Conservation (phyloP, 1,140 invertebrate genomes). For the Monochamus saltuarius region DNA sequence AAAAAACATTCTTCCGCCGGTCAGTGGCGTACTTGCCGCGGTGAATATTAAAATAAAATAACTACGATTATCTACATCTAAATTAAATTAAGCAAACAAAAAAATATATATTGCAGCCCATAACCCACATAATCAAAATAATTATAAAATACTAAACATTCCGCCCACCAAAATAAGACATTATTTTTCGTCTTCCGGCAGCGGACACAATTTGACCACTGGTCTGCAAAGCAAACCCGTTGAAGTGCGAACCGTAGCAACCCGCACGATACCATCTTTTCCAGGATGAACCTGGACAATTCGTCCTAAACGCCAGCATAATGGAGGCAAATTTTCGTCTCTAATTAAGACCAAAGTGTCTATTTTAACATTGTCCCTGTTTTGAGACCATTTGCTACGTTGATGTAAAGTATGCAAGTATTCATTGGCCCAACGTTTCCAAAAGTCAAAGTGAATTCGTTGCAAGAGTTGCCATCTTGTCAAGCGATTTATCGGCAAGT, state of each 20-base stretch:
- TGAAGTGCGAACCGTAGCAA: conserved; percentile 11
- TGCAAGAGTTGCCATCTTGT: background rate
- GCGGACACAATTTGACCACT: too few species aligned
- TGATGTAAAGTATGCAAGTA: background rate
- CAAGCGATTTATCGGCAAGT: too few species aligned
- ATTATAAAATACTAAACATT: too few species aligned
- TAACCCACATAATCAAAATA: too few species aligned
- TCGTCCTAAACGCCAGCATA: conserved; percentile 40
- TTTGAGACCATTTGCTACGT: background rate
- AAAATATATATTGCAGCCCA: too few species aligned
- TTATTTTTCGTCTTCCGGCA: too few species aligned
- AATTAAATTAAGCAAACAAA: too few species aligned
- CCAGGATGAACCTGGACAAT: conserved; percentile 29
- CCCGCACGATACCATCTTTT: conserved; percentile 26
- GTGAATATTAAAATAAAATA: too few species aligned
- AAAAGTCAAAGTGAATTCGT: background rate
- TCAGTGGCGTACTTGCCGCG: too few species aligned
- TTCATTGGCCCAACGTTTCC: conserved; percentile 1
- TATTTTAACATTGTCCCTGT: conserved; percentile 15
- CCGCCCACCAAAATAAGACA: too few species aligned
- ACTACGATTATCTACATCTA: too few species aligned
- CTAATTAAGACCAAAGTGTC: conserved; percentile 34
- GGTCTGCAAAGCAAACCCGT: background rate
- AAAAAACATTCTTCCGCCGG: too few species aligned
- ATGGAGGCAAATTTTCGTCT: conserved; percentile 24